phyloP scores from a whole-genome alignment of 2,888 invertebrate genomes.

The Pomacea canaliculata region DNA sequence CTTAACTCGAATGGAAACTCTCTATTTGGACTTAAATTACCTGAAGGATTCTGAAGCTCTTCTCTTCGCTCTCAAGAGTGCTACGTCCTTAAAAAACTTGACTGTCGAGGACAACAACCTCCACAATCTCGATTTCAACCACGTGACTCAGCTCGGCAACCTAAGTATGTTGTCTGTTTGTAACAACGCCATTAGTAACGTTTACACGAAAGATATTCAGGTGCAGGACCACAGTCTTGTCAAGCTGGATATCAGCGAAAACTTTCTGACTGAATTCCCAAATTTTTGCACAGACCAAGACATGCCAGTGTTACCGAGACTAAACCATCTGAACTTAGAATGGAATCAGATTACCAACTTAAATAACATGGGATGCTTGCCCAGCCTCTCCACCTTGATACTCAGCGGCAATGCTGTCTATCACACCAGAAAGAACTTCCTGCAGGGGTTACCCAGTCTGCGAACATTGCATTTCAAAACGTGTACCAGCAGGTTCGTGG shows the following conservation, averaged over 20 bases:
- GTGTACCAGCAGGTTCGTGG: slow-evolving; percentile 11
- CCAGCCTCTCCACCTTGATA: background rate
- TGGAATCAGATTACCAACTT: slow-evolving; percentile 19
- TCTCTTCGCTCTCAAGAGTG: background rate
- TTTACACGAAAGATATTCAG: background rate
- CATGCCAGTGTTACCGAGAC: background rate
- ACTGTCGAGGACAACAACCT: background rate
- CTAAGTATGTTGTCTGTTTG: background rate
- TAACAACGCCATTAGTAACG: background rate
- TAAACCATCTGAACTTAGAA: background rate
- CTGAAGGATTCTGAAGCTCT: slow-evolving; percentile 4
- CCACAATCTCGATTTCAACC: background rate
- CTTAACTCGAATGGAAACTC: background rate
- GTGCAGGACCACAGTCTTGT: background rate
- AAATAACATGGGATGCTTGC: background rate
- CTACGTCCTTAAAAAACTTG: background rate
- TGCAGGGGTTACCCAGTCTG: slow-evolving; percentile 12
- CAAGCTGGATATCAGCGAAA: background rate
- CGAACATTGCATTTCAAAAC: background rate
- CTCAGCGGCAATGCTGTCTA: slow-evolving; percentile 12
- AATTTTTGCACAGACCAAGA: slow-evolving; percentile 1
- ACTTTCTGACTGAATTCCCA: background rate
- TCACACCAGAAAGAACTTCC: slow-evolving; percentile 9
- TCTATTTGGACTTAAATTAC: background rate
- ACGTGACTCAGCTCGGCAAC: background rate